These are phyloP conservation scores for Graphium colonna DNA, from an alignment of 2,888 invertebrate genomes.

Conservation along the genomic window DNA sequence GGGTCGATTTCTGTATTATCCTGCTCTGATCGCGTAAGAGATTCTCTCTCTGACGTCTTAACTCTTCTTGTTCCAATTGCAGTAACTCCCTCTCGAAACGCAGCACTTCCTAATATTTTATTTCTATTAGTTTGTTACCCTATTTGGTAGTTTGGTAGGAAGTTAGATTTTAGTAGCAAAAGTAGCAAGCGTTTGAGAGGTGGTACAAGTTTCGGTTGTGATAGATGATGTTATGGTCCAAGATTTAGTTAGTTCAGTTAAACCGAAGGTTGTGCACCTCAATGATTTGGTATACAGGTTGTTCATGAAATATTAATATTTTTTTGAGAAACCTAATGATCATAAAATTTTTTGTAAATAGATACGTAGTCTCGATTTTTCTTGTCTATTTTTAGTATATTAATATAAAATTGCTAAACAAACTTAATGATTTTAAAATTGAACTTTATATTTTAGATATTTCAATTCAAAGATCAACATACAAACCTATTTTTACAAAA, in stretches of 20 bases:
- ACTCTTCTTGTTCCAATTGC: conserved; percentile 88
- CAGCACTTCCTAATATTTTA: conserved; percentile 81
- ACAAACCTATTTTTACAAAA: no score
- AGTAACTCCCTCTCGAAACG: conserved; percentile 89
- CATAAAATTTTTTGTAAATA: no score
- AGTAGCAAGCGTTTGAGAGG: conserved; percentile 41
- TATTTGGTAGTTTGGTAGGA: conserved; percentile 7
- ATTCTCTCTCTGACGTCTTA: conserved; percentile 87
- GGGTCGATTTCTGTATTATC: conserved; percentile 81
- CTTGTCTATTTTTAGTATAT: no score
- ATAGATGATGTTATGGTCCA: neutral
- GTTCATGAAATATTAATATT: no score
- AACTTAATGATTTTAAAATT: no score
- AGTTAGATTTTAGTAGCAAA: conserved; percentile 23
- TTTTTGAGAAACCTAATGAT: conserved; percentile 17
- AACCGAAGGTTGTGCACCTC: conserved; percentile 1
- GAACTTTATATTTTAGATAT: no score
- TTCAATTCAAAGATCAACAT: no score
- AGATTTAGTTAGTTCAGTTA: neutral
- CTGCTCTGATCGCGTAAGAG: conserved; percentile 83
- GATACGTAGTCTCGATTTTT: no score
- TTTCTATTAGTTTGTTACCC: conserved; percentile 21
- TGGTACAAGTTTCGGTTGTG: conserved; percentile 15
- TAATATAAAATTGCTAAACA: no score
- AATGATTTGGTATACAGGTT: no score